Evolutionary conservation across 2,888 invertebrate genomes (phyloP), one percentile per base, ranked within the genome.

Genomic region (Andrena flavipes): DNA sequence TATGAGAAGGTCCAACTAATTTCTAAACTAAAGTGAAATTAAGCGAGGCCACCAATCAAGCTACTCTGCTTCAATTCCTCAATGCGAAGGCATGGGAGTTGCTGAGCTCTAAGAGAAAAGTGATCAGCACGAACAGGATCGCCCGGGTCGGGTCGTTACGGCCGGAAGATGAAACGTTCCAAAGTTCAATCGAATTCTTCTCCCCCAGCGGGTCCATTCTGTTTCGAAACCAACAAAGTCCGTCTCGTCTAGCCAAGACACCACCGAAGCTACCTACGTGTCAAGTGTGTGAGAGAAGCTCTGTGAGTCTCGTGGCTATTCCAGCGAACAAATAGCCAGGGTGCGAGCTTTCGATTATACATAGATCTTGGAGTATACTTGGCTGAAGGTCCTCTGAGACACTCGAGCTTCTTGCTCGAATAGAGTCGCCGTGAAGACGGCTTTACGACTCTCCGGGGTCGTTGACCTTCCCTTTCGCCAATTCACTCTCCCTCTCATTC

Each of bases 401-500:
- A 33, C n/a, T 35, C 29, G 49, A 74, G 42, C 42, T 70, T 76
- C 30, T 35, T 42, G 49, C 69, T 54, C 51, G 33, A 75, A 75
- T 60, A 84, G 7, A 33, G 51, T 82, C 59, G 65, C 54, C 29
- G 54, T 71, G 73, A 76, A 80, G 80, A 73, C 69, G 65, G 35
- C 20, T 64, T 72, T 59, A 69, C 68, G 29, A 76, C 65, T 69
- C 49, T 42, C 6, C 13, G 26, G 20, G 73, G 80, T 78, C 78
- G 23, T 82, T 86, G 84, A 82, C 75, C 88, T 63, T 42, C 71
- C 84, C 73, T 48, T 69, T 80, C 79, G 71, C 42, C 81, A 63
- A 82, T 85, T 82, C 80, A 84, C 82, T 84, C 76, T 85, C 83
- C 79, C 76, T 84, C 69, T 89, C 87, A 63, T 84, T 79, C 76